Evolutionary conservation across 2,113 vertebrate genomes (phyloP), one percentile per base, ranked within the genome.

Genomic region (Chionis minor): DNA sequence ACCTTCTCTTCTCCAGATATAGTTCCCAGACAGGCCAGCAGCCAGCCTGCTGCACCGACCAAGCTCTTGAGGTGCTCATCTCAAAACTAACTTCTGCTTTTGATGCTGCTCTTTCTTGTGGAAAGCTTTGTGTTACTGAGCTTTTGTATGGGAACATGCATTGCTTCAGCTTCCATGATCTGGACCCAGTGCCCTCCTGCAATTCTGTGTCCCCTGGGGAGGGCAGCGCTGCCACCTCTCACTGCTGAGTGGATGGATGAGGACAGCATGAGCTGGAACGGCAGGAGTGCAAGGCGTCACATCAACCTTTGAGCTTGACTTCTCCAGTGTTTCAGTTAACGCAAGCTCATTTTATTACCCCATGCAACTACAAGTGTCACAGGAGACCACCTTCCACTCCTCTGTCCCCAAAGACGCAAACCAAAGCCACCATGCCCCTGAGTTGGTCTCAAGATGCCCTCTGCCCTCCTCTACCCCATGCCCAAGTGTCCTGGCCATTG

Each of bases 51-150:
- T 30, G 21, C 33, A 8, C 62, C 35, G 67, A 9, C 15, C 54
- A 38, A 12, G 33, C 35, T 67, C 61, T 62, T 10, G 28, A 78
- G 26, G 8, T 27, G 21, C 23, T 78, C 12, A 2, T 47, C 32
- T 75, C 81, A 58, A 62, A 49, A 75, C 27, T 49, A 26, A 14
- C 21, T 42, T 70, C 71, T 80, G 26, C 40, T 84, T 78, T 63
- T 0, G 0, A 6, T 42, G 54, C 12, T 40, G 55, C 45, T 61
- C n/a, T 45, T 47, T 59, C 30, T 27, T 2, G 3, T 32, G 20
- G 55, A 35, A 66, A 70, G n/a, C 38, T 86, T 87, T 52, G 56
- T 56, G 16, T 26, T 61, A 28, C 52, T 23, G 38, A 79, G 13
- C 8, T 3, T 52, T 67, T 56, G 19, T 75, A 28, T 0, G 0